A percentile compares a stretch with the other conserved stretches of the same genome.
Evolutionary conservation across 2,797 vertebrate species (phyloP).

Genomic region (Taenioides sp.): DNA sequence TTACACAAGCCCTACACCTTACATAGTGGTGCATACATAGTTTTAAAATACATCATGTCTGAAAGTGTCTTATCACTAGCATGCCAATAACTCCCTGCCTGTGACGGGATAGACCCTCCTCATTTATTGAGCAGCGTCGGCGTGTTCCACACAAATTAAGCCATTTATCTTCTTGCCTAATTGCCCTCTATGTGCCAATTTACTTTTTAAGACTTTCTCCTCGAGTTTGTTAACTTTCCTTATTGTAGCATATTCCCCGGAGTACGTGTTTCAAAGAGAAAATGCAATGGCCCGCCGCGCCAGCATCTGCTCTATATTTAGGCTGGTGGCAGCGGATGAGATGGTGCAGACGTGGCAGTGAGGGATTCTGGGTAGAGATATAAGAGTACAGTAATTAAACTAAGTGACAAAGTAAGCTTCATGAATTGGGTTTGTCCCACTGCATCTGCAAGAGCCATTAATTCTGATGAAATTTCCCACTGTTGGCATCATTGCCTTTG

Average conservation of each 20-base stretch:
- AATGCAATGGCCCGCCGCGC: constrained; percentile 57
- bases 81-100: constrained; percentile 53
- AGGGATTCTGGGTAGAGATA: constrained; percentile 55
- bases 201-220: constrained; percentile 45
- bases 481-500: constrained; percentile 39
- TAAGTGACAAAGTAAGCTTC: constrained; percentile 55
- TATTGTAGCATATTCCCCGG: constrained; percentile 47
- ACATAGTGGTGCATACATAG: no score
- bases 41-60: constrained; percentile 41
- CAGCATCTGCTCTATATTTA: constrained; percentile 72
- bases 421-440: constrained; percentile 44
- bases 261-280: constrained; percentile 56
- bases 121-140: constrained; percentile 34
- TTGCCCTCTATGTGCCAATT: constrained; percentile 71
- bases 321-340: constrained; percentile 53
- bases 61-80: constrained; percentile 48
- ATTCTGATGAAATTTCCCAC: constrained; percentile 41
- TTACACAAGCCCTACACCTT: no score
- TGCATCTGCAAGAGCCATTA: constrained; percentile 36
- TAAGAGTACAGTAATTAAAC: constrained; percentile 63
- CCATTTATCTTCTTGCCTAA: constrained; percentile 69
- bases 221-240: constrained; percentile 57
- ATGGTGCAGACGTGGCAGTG: constrained; percentile 32
- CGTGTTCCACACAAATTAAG: constrained; percentile 56
- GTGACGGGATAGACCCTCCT: constrained; percentile 45